Evolutionary conservation across 1,140 invertebrate species (phyloP), one percentile per base, ranked within the genome.

Genomic region (Zophobas atratus): DNA sequence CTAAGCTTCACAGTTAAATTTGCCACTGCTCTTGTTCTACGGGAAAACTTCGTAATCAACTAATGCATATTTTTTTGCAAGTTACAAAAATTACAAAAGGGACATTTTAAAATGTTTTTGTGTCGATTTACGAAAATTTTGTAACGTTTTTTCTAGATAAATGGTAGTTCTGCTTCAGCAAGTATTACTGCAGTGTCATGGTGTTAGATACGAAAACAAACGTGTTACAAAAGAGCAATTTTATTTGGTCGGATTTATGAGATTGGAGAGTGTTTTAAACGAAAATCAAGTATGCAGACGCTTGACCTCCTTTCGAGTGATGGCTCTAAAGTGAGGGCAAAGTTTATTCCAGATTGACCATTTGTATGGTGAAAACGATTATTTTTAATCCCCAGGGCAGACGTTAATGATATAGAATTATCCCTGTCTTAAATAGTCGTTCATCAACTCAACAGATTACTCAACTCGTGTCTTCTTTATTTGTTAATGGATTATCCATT

Each of bases 401-500:
- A 51, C 49, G 49, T 51, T 46, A 51, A 51, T 51, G 49, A 51
- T 51, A 51, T 51, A 51, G 49, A 51, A 51, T 51, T 20, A 51
- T 6, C 49, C 49, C n/a, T 20, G 49, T 51, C 49, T 51, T 51
- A 63, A 63, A 63, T 38, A 63, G 57, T 63, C 57, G 34, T 67
- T 67, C 39, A 67, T 43, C 60, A 67, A 43, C 36, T 67, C 6
- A 63, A 46, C 60, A 67, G 39, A 67, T 67, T 67, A 67, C 60
- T 67, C 60, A 67, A 43, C 60, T 32, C 60, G 39, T 67, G 43
- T 67, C 60, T 60, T 60, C 56, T 67, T 67, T 67, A 67, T 38
- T 67, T 67, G 60, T 41, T 67, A 67, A 67, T 67, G 60, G 60
- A 67, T 67, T 67, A 67, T 67, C 60, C 60, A 67, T 67, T 67